Evolutionary conservation across 2,888 invertebrate species (phyloP), one percentile per base, ranked within the genome.

Genomic region (Cremastinae sp.): DNA sequence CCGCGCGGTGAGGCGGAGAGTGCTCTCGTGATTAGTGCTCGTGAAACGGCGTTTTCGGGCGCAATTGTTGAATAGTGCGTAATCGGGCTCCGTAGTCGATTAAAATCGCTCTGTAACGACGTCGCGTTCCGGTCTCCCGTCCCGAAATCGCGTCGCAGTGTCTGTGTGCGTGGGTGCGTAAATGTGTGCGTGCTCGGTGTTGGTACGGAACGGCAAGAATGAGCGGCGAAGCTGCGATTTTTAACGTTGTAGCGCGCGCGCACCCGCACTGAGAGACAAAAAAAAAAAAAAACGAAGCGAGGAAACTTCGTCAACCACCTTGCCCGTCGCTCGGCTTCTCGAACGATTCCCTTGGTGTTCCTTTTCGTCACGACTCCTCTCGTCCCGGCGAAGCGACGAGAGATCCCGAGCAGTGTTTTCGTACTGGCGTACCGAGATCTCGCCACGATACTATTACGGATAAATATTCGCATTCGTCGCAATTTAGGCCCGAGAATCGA

Each of bases 1-100:
- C 71, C 74, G 61, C 79, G 79, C 72, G 72, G 49, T 73, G 74
- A 61, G 59, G 61, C 41, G 61, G 53, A 75, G 54, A 51, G 69
- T 51, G 41, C 20, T 53, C 73, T 53, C 70, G 69, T 70, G 64
- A 45, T 51, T 62, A 68, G 69, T 58, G 58, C 56, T 61, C 49
- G 59, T 65, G 54, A 54, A 70, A 61, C 70, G 53, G 43, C 34
- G 70, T 61, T 68, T 38, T 61, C 18, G 70, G 18, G 12, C 2
- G 20, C 69, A 22, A 61, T 61, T 20, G 38, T 68, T 56, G 34
- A 45, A 28, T 53, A 51, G 18, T 49, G 36, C 22, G 43, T 43
- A 65, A 53, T 43, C 53, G 28, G 51, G 43, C 61, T 61, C 47
- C 12, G 49, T 41, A 12, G 47, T 16, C 14, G 34, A 36, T 20